Conservation (phyloP, 2,113 vertebrate genomes). For the Crotalus viridis region DNA sequence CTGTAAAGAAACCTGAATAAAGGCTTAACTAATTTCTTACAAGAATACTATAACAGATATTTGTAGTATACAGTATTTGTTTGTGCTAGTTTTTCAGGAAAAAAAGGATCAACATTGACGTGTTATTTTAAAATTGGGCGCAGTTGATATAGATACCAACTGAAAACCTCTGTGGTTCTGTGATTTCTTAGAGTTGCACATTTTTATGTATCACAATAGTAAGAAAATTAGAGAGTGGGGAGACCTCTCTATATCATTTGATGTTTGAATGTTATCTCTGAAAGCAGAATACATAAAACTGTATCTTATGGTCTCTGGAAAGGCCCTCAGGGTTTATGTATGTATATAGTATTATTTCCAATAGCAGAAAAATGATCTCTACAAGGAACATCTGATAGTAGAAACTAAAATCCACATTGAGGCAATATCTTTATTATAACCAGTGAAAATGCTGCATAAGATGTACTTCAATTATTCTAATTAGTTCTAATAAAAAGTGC, state of each 20-base stretch:
- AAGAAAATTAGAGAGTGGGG: neutral
- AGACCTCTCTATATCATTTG: neutral
- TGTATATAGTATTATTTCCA: neutral
- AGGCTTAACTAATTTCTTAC: slow-evolving; percentile 52
- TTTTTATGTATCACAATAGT: neutral
- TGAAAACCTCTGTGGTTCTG: neutral
- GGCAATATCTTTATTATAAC: neutral
- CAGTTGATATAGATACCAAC: slow-evolving; percentile 5
- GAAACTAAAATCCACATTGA: neutral
- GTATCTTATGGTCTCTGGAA: neutral
- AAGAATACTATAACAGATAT: slow-evolving; percentile 41
- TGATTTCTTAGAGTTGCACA: neutral
- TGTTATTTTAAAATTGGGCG: slow-evolving; percentile 32
- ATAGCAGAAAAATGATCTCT: neutral
- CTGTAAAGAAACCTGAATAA: slow-evolving; percentile 50
- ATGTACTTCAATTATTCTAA: neutral
- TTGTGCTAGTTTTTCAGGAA: slow-evolving; percentile 19
- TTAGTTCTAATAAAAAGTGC: neutral
- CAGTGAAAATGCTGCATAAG: neutral
- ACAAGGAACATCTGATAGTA: neutral
- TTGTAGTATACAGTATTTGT: slow-evolving; percentile 5
- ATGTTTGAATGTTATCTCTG: neutral
- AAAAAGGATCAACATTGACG: neutral
- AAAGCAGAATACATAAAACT: neutral
- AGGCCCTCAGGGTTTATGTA: neutral